phyloP scores from a whole-genome alignment of 1,140 invertebrate genomes.

The Sipha flava region DNA sequence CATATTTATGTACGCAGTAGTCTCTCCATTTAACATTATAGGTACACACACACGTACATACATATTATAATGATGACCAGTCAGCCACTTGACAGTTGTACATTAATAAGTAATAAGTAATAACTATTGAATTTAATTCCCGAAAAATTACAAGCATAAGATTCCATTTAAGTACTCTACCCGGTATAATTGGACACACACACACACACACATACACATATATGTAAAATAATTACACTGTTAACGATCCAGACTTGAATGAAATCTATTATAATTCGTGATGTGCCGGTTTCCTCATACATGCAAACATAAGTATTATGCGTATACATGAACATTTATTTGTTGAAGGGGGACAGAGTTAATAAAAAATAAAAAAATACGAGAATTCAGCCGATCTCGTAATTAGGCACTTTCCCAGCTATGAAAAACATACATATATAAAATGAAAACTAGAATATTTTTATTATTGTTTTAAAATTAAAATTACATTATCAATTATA shows the following conservation, averaged over 20 bases:
- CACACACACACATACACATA: too few relatives aligned
- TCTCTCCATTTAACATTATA: not conserved
- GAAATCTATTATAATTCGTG: too few relatives aligned
- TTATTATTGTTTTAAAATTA: not conserved
- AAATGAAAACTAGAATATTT: not conserved
- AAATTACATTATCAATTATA: not conserved
- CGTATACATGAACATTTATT: too few relatives aligned
- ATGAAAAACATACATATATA: not conserved
- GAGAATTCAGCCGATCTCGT: not conserved
- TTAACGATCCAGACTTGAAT: not conserved
- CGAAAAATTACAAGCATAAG: not conserved
- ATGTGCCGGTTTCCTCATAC: too few relatives aligned
- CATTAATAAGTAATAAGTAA: too few relatives aligned
- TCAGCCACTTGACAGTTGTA: not conserved
- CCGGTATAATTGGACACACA: too few relatives aligned
- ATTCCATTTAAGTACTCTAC: not conserved
- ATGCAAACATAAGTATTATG: too few relatives aligned
- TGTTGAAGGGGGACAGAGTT: not conserved
- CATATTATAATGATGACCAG: not conserved
- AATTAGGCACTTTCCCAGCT: not conserved
- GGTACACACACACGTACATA: not conserved
- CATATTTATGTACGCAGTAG: too few relatives aligned
- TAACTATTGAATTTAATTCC: not conserved
- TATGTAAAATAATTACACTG: too few relatives aligned
- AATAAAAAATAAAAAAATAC: not conserved